Evolutionary conservation across 2,888 invertebrate genomes (phyloP).

Genomic region (Agrilus mali): DNA sequence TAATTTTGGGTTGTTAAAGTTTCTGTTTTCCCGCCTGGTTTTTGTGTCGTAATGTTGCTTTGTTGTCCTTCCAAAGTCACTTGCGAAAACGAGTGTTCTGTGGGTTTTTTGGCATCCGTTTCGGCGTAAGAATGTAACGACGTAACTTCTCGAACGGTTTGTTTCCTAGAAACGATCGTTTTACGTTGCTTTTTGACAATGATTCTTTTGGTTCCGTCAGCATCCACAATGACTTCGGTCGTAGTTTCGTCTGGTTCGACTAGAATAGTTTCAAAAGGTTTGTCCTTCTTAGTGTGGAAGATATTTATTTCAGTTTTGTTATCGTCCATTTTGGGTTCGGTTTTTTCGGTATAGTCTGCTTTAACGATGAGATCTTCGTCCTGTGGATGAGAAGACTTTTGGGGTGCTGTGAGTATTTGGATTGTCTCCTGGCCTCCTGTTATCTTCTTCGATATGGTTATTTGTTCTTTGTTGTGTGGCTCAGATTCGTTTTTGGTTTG

Average conservation of each 20-base stretch:
- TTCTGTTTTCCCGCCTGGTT: slow-evolving; percentile 49
- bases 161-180: slow-evolving; percentile 53
- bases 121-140: slow-evolving; percentile 42
- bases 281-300: slow-evolving; percentile 52
- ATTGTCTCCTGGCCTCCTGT: slow-evolving; percentile 57
- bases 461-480: slow-evolving; percentile 46
- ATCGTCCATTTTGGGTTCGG: slow-evolving; percentile 33
- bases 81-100: slow-evolving; percentile 53
- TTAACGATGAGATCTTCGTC: slow-evolving; percentile 50
- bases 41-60: slow-evolving; percentile 43
- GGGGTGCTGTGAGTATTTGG: slow-evolving; percentile 54
- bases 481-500: slow-evolving; percentile 36
- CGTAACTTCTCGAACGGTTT: slow-evolving; percentile 50
- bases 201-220: slow-evolving; percentile 69
- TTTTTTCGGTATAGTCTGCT: slow-evolving; percentile 52
- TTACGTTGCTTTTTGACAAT: slow-evolving; percentile 62
- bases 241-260: slow-evolving; percentile 74
- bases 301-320: slow-evolving; percentile 58
- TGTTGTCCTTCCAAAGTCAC: slow-evolving; percentile 54
- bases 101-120: slow-evolving; percentile 40
- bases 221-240: slow-evolving; percentile 67
- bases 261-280: slow-evolving; percentile 69
- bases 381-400: slow-evolving; percentile 38
- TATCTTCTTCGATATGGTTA: slow-evolving; percentile 51
- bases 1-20: slow-evolving; percentile 50